phyloP scores from a whole-genome alignment of 2,113 vertebrate genomes.

The Odocoileus virginianus region DNA sequence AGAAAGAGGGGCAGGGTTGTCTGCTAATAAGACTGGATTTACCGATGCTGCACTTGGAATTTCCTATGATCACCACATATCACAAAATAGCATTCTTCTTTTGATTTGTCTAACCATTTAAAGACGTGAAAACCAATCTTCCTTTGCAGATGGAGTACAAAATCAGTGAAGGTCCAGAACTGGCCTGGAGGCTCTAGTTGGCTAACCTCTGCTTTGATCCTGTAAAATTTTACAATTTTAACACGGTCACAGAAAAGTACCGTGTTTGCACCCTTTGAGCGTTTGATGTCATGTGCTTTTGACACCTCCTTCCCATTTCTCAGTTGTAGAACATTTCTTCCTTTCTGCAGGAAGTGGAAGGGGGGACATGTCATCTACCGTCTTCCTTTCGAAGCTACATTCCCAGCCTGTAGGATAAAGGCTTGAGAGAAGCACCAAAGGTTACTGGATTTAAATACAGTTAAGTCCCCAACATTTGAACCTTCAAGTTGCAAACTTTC shows the following conservation, averaged over 20 bases:
- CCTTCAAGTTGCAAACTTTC: neutral
- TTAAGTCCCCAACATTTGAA: neutral
- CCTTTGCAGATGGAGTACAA: neutral
- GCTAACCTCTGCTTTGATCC: neutral
- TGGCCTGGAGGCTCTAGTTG: neutral
- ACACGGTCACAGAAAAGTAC: neutral
- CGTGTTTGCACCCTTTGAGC: neutral
- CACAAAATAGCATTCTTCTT: neutral
- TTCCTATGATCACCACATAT: neutral
- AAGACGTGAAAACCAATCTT: neutral
- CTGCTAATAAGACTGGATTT: neutral
- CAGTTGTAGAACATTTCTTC: neutral
- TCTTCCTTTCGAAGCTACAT: neutral
- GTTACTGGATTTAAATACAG: neutral
- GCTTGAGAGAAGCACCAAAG: neutral
- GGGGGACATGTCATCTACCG: rapidly evolving
- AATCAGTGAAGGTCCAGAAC: conserved; percentile 11
- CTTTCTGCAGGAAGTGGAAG: neutral
- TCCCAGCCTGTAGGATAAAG: neutral
- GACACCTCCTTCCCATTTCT: neutral
- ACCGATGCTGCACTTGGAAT: neutral
- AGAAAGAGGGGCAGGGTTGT: neutral
- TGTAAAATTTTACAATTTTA: neutral
- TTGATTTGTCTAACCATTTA: neutral
- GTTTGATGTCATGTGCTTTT: neutral